Base-by-base conservation (phyloP, 2,888 invertebrate genomes). In the Drosophila sordidula region DNA sequence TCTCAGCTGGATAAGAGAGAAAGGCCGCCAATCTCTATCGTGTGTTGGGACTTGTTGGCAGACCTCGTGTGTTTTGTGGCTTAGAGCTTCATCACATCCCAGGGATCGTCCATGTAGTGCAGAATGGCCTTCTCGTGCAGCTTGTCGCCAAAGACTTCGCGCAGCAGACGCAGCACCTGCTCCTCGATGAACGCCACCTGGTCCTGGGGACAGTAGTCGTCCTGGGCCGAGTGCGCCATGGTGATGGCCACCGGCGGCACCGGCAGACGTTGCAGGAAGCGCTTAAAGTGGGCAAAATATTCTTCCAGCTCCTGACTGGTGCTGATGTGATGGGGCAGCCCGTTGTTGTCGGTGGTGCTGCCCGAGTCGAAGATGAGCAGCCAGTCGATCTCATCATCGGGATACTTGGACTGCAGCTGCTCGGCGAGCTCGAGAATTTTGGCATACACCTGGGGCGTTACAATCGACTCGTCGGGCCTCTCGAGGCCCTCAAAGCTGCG, bases 191-290 rank as follows among this genome's bases (percentile, higher is more conserved):
- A 92, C 61, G 97, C 96, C 34, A 98, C 97, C 92, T 96, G 96
- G 89, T 96, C 94, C 16, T 94, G 93, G 0, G 98, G 98, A 84
- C 98, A 98, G 90, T 98, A 98, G 74, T 97, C 97, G 89, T 98
- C 98, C 42, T 95, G 95, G 50, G 96, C 95, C 0, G 98, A 98
- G 84, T 97, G 94, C 0, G 98, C 95, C 49, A 98, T 94, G 0
- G 98, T 98, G 14, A 92, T 89, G 44, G 98, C 93, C 0, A 95
- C 95, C 1, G 96, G 96, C 5, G 93, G 93, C 38, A 92, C 76
- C 1, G 89, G 91, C 0, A 95, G 95, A 87, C 52, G 92, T 89
- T 54, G 93, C 91, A 77, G 96, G 90, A 86, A 97, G 92, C 16
- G 93, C 91, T 87, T 94, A 91, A 88, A 97, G 93, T 63, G 92